Conservation (phyloP, 2,113 vertebrate genomes). For the Phaethon lepturus region DNA sequence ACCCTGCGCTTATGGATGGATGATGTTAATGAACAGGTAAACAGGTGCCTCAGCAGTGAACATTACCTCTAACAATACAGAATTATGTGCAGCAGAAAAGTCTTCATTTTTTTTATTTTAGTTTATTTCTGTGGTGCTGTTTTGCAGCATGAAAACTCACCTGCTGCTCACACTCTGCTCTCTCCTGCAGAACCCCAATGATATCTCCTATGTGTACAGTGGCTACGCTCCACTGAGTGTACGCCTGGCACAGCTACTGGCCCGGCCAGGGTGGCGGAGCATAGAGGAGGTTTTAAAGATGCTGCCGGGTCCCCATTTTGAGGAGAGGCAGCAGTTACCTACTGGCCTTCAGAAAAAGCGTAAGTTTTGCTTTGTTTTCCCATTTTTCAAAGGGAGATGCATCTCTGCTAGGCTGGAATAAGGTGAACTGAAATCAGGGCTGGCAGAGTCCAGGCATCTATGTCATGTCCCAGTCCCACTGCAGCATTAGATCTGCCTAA, state of each 20-base stretch:
- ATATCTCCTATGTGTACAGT: slow-evolving; percentile 97
- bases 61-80: fast-evolving
- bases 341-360: slow-evolving; percentile 84
- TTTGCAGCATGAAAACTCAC: not conserved
- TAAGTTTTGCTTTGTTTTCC: slow-evolving; percentile 41
- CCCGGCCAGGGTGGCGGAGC: slow-evolving; percentile 94
- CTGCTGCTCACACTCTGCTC: not conserved
- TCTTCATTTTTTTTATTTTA: fast-evolving
- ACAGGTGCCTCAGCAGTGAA: fast-evolving
- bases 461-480: not conserved
- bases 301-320: slow-evolving; percentile 95
- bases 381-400: not conserved
- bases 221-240: slow-evolving; percentile 95
- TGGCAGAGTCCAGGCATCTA: not conserved
- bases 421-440: not conserved
- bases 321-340: slow-evolving; percentile 93
- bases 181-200: slow-evolving; percentile 89
- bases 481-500: not conserved
- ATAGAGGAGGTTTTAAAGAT: slow-evolving; percentile 98
- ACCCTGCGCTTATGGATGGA: slow-evolving; percentile 98
- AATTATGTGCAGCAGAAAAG: not conserved
- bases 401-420: not conserved
- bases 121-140: not conserved
- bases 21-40: slow-evolving; percentile 94
- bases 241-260: slow-evolving; percentile 91